These are phyloP conservation scores for Drosophila punjabiensis DNA, from an alignment of 1,140 invertebrate genomes.

Conservation along the genomic window DNA sequence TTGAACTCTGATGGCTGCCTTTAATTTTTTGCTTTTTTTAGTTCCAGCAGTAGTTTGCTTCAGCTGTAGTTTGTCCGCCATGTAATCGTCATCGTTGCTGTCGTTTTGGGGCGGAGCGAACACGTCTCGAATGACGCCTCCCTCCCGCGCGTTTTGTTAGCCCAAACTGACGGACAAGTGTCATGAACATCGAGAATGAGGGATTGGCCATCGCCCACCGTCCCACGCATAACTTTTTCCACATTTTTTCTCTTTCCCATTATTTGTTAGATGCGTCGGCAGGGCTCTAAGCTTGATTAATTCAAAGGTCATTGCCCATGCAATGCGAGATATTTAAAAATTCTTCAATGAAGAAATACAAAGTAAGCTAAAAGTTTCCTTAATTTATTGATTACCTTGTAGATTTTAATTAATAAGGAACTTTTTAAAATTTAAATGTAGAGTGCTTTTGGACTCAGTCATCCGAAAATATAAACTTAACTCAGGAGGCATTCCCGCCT, in stretches of 20 bases:
- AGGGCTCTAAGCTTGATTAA: conserved; percentile 75
- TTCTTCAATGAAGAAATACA: neutral
- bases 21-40: conserved; percentile 11
- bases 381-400: neutral
- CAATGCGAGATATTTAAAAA: conserved; percentile 35
- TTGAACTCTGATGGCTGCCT: conserved; percentile 58
- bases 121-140: conserved; percentile 75
- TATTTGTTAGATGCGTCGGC: conserved; percentile 56
- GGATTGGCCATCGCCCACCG: conserved; percentile 49
- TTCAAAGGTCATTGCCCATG: conserved; percentile 43
- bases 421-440: no score
- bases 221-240: conserved; percentile 28
- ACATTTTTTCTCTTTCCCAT: neutral
- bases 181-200: conserved; percentile 65
- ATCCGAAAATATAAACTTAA: no score
- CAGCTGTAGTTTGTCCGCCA: conserved; percentile 32
- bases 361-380: neutral
- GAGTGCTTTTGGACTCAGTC: no score
- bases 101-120: conserved; percentile 52
- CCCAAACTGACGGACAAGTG: conserved; percentile 76
- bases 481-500: neutral
- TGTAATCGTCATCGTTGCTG: conserved; percentile 36
- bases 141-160: conserved; percentile 59
- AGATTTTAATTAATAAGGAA: neutral
- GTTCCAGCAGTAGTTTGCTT: conserved; percentile 48